These are phyloP conservation scores for Argyresthia goedartella DNA, from an alignment of 2,888 invertebrate genomes.

Conservation along the genomic window DNA sequence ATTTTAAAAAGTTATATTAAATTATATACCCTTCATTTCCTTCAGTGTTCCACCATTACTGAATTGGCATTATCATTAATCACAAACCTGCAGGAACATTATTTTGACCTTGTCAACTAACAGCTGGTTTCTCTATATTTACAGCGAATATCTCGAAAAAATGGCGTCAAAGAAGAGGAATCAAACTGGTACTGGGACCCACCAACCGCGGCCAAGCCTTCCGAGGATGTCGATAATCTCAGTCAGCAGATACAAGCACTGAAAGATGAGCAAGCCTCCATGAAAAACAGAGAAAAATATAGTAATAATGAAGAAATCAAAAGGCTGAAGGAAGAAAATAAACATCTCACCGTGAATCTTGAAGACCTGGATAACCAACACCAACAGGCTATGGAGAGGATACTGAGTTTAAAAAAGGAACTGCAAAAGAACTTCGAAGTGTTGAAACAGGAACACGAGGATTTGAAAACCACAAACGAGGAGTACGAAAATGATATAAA, in stretches of 20 bases:
- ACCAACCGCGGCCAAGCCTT: constrained; percentile 26
- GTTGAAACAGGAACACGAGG: constrained; percentile 57
- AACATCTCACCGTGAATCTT: constrained; percentile 68
- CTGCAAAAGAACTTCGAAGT: constrained; percentile 63
- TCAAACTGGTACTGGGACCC: constrained; percentile 70
- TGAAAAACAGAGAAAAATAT: constrained; percentile 36
- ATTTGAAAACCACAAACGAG: constrained; percentile 53
- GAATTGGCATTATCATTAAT: background rate
- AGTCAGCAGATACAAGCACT: constrained; percentile 43
- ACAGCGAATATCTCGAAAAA: constrained; percentile 51
- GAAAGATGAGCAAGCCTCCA: constrained; percentile 50
- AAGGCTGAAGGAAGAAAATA: constrained; percentile 69
- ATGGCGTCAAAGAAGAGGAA: constrained; percentile 59
- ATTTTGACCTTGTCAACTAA: background rate
- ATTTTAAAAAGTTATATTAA: background rate
- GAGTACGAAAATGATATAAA: constrained; percentile 55
- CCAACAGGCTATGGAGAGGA: constrained; percentile 75
- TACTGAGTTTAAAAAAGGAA: constrained; percentile 65
- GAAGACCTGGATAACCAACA: constrained; percentile 83
- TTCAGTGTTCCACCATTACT: background rate
- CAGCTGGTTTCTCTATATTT: constrained; percentile 28
- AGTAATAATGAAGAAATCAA: constrained; percentile 47
- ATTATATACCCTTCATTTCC: background rate
- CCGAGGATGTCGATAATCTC: constrained; percentile 24
- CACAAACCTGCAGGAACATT: too few relatives aligned